Evolutionary conservation across 2,888 invertebrate species (phyloP).

Genomic region (Athalia circularis): DNA sequence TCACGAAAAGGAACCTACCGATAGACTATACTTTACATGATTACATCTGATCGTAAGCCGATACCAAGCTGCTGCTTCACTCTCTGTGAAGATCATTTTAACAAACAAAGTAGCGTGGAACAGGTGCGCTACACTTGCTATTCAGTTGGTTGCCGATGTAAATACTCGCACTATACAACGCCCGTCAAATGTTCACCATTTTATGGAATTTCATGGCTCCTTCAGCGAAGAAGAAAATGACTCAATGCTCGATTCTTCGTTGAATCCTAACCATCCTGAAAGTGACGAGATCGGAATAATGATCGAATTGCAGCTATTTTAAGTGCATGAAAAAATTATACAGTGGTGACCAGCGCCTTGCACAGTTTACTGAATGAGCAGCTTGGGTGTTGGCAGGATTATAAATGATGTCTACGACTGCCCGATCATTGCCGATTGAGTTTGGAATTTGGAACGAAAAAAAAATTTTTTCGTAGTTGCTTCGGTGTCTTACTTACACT

Average conservation of each 20-base stretch:
- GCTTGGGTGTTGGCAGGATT: too few species aligned
- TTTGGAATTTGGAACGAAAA: background rate
- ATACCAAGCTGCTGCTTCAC: background rate
- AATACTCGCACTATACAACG: constrained; percentile 3
- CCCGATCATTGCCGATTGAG: background rate
- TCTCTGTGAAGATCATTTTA: background rate
- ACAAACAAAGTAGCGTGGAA: background rate
- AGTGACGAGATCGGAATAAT: too few species aligned
- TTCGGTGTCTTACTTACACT: constrained; percentile 41
- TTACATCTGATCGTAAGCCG: background rate
- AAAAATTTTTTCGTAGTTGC: background rate
- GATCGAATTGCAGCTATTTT: too few species aligned
- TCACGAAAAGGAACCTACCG: background rate
- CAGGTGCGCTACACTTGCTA: constrained; percentile 1
- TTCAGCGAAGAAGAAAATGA: too few species aligned
- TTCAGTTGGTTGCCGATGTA: background rate
- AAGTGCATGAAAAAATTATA: too few species aligned
- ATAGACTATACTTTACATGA: background rate
- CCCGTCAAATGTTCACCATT: background rate
- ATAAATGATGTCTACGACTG: too few species aligned
- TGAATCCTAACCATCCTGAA: too few species aligned
- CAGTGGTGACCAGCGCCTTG: too few species aligned
- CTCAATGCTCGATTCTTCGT: too few species aligned
- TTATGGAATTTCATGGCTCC: too few species aligned
- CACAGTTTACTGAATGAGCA: too few species aligned